These are phyloP conservation scores for Bucco capensis DNA, from an alignment of 2,113 vertebrate species.

Conservation along the genomic window DNA sequence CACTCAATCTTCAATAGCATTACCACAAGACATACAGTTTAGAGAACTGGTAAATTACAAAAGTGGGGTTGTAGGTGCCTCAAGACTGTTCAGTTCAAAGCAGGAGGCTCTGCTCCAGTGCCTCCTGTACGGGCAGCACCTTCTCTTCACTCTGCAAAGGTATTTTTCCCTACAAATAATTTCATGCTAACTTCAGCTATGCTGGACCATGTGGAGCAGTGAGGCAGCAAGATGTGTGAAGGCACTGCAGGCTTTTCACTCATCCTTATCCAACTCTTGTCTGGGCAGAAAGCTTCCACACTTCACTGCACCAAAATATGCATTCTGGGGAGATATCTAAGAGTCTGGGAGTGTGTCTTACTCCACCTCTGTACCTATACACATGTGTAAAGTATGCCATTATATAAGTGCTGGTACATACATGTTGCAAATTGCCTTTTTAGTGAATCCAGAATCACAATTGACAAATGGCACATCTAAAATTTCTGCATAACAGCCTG, in stretches of 20 bases:
- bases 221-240: background rate
- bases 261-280: background rate
- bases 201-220: fast-evolving
- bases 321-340: background rate
- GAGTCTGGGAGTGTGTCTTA: background rate
- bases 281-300: background rate
- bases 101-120: background rate
- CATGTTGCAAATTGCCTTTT: background rate
- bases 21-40: background rate
- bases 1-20: background rate
- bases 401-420: background rate
- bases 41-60: background rate
- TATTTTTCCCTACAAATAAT: background rate
- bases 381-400: background rate
- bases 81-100: background rate
- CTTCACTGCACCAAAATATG: background rate
- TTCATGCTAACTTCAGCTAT: background rate
- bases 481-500: constrained; percentile 16
- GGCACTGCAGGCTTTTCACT: background rate
- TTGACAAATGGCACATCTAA: constrained; percentile 8
- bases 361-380: background rate
- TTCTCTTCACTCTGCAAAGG: background rate
- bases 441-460: background rate
- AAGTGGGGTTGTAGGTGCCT: background rate
- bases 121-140: background rate